Evolutionary conservation across 2,797 vertebrate genomes (phyloP), one percentile per base, ranked within the genome.

Genomic region (Emydoidea blandingii): DNA sequence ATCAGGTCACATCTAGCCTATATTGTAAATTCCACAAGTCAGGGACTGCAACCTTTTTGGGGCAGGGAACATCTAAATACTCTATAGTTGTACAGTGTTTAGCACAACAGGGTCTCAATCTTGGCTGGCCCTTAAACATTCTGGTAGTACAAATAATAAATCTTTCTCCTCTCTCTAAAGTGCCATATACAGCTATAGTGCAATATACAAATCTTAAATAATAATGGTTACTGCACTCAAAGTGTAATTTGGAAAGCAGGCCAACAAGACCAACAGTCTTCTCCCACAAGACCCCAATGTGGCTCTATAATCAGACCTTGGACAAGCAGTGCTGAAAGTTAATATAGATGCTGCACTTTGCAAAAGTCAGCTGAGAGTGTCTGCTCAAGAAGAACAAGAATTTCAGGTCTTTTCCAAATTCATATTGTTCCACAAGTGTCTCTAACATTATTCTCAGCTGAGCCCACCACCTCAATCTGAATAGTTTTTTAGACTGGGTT

Each of bases 251-350:
- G 25, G 37, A 76, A 76, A 76, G 23, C 44, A 76, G 72, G 7
- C 44, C 25, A 76, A 14, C 25, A 76, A 76, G 74, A 76, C 9
- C 34, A 37, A 2, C 18, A 5, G 15, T 37, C n/a, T 10, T 68
- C 65, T 68, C 2, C 65, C 65, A 11, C 34, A 76, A 16, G 44
- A 47, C 7, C 44, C 6, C 44, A 44, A 47, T 47, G 27, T 27
- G 4, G 25, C 14, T 76, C 4, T 2, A 10, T 37, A 81, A 21
- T n/a, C 25, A 84, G 19, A 12, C 81, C 89, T 78, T 27, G 31
- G 57, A 96, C 94, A 52, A 79, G 87, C 85, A 83, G 27, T 87
- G 92, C 80, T 89, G 50, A 96, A 87, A 50, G 82, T 80, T 88
- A 95, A 16, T 7, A 59, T 10, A 74, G 6, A 91, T 79, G 81